Evolutionary conservation across 2,888 invertebrate genomes (phyloP), one percentile per base, ranked within the genome.

Genomic region (Drosophila prolongata): DNA sequence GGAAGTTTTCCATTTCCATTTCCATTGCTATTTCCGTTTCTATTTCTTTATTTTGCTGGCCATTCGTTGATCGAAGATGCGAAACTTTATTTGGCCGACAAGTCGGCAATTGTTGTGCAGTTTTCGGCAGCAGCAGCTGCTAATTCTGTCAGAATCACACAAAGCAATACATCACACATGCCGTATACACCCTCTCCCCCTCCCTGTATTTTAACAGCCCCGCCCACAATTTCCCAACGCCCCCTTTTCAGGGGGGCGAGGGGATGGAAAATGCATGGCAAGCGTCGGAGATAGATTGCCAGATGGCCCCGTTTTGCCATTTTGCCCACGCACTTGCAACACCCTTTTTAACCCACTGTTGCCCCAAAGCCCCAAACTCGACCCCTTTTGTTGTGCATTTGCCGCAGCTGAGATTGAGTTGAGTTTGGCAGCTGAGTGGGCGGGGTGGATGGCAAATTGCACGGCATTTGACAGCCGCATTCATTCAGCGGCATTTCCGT

Each of bases 101-200:
- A 49, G 49, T 44, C 16, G 66, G 44, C 71, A 53, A 74, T 73
- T 72, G 66, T 72, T 74, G 82, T 81, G 79, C 82, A 78, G 87
- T 87, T 87, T 82, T 81, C 73, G 77, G 77, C 77, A 73, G 68
- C 74, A 86, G 79, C 83, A 83, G 83, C 83, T 83, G 83, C 89
- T 83, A 88, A 83, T 83, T 83, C 83, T 83, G 83, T 83, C 83
- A 88, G 80, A 88, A 86, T 88, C 83, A 88, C 80, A 78, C 83
- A 83, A 82, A 77, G 83, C 83, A 88, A 83, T 83, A 88, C 83
- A 83, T 83, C 83, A 83, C 89, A 82, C 57, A 82, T 75, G 76
- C 72, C 3, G 24, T 24, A 4, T 4, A 0, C 24, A 4, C 16
- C 16, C 16, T 16, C 1, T 1, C 16, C 3, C 3, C 19, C 19